Conservation (phyloP, 2,888 invertebrate species). For the Parnassius apollo region DNA sequence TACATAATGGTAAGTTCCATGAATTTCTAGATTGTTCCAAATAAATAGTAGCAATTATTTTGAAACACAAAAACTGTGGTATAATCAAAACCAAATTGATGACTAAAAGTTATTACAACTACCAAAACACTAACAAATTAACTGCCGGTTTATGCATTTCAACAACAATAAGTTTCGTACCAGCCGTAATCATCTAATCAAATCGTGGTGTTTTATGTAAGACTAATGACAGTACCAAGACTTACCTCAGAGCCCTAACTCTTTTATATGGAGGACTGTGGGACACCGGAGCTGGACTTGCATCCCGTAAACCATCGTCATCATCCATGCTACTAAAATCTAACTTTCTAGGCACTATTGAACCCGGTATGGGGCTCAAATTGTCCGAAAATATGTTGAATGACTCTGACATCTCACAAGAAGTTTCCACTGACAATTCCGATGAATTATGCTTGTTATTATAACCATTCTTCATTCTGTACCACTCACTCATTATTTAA, state of each 20-base stretch:
- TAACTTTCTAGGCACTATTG: conserved; percentile 81
- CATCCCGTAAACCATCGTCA: conserved; percentile 64
- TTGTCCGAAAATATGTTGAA: conserved; percentile 82
- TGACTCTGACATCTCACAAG: conserved; percentile 83
- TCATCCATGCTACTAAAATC: conserved; percentile 76
- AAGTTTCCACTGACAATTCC: conserved; percentile 81
- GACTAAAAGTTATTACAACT: neutral
- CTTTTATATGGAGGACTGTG: conserved; percentile 81
- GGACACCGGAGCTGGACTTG: conserved; percentile 55
- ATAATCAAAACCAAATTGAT: too few relatives aligned
- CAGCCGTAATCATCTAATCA: conserved; percentile 1
- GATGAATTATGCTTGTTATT: conserved; percentile 70
- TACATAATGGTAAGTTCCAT: too few relatives aligned
- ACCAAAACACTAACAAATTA: conserved; percentile 16
- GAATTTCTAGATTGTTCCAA: too few relatives aligned
- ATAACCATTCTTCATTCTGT: conserved; percentile 67
- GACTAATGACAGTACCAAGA: conserved; percentile 32
- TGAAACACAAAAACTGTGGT: too few relatives aligned
- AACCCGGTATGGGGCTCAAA: conserved; percentile 78
- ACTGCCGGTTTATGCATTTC: neutral
- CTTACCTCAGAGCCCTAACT: conserved; percentile 80
- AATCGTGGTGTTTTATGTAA: conserved; percentile 47
- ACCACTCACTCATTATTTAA: conserved; percentile 71
- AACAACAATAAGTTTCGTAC: neutral
- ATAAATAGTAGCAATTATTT: too few relatives aligned